Evolutionary conservation across 2,113 vertebrate species (phyloP), one percentile per base, ranked within the genome.

Genomic region (Puntigrus tetrazona): DNA sequence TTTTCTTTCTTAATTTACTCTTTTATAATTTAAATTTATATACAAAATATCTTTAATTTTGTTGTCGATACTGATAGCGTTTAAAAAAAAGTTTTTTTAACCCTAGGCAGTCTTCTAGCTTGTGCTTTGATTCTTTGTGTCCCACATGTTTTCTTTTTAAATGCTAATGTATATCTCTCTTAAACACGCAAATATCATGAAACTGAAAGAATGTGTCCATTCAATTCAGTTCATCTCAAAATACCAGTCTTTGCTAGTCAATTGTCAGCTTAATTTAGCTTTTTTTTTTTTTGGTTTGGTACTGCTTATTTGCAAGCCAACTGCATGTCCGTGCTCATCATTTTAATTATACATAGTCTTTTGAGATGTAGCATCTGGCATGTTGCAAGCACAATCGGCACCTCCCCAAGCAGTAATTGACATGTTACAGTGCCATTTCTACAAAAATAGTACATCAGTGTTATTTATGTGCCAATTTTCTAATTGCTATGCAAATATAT

Each of bases 351-450:
- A 36, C 22, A 50, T 76, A 50, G 27, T 76, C 74, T 76, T 76
- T 13, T 52, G 74, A 76, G 74, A 76, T 76, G 74, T 34, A 22
- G 74, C 74, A 34, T 76, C 74, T 76, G 74, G 29, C 74, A 76
- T 31, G 18, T 22, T 76, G 1, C 9, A 76, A 76, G 29, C 34
- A 0, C 16, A 76, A 55, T 76, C 29, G 38, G 69, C 29, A 76
- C 29, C 29, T 52, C 47, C 74, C 47, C 29, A 52, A 76, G 45
- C 45, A 34, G 47, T 76, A 55, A 76, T 34, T 76, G 74, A 52
- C 74, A 55, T 55, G 45, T n/a, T 76, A 1, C 47, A n/a, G 18
- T 34, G 74, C 29, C 45, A 76, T 76, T 55, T 76, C 2, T 31
- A n/a, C 29, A 29, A 16, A 74, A 47, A 31, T 31, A n/a, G 31